Evolutionary conservation across 2,797 vertebrate genomes (phyloP).

Genomic region (Siniperca undulata): DNA sequence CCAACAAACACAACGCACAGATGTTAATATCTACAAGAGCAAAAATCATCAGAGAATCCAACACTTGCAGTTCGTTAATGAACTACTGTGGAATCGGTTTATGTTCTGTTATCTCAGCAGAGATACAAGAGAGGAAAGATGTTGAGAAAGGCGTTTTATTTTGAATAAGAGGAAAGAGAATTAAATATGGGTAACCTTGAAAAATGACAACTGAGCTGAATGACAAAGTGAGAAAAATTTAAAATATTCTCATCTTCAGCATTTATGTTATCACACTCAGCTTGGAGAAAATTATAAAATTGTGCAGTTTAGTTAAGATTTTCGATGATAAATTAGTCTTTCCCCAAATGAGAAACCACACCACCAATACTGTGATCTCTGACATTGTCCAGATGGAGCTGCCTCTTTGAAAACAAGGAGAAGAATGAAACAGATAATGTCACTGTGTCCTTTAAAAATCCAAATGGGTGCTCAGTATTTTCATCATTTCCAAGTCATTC

Average conservation of each 20-base stretch:
- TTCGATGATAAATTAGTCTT: background rate
- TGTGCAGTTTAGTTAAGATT: background rate
- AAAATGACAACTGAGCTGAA: constrained; percentile 27
- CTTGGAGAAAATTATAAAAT: background rate
- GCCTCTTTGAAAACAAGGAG: background rate
- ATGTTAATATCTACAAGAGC: constrained; percentile 11
- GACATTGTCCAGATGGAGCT: background rate
- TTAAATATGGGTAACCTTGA: constrained; percentile 43
- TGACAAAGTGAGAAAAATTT: constrained; percentile 11
- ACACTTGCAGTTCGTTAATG: constrained; percentile 38
- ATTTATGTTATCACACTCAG: background rate
- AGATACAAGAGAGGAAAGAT: constrained; percentile 22
- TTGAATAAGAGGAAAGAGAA: constrained; percentile 22
- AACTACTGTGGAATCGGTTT: constrained; percentile 37
- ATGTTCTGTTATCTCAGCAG: constrained; percentile 32
- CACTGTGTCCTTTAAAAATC: background rate
- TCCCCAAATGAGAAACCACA: background rate
- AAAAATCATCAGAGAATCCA: background rate
- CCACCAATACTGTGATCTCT: background rate
- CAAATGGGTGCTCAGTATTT: background rate
- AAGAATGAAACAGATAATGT: constrained; percentile 4
- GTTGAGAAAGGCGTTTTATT: constrained; percentile 31
- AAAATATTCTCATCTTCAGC: background rate
- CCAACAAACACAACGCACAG: constrained; percentile 4
- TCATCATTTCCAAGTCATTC: constrained; percentile 11